Base-by-base conservation (phyloP, 2,888 invertebrate genomes). In the Atethmia centrago region DNA sequence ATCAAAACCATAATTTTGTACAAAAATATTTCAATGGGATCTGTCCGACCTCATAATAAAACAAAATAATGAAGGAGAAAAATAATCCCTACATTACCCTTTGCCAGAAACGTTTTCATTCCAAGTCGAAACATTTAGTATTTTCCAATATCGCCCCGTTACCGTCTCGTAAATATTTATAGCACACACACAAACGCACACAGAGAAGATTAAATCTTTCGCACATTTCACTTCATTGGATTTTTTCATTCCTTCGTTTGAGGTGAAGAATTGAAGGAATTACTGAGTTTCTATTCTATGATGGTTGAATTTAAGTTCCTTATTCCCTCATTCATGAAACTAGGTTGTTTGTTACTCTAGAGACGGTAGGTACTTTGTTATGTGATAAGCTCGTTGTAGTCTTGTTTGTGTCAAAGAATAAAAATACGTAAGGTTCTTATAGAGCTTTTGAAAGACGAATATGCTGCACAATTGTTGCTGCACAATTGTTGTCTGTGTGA, bases 101-200 rank as follows among this genome's bases (percentile, higher is more conserved):
- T 55, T 65, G 19, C 45, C 53, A 58, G 66, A 82, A 77, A 77
- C 62, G 36, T 59, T 72, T 81, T 55, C 69, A 77, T 71, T 77
- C 53, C 25, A 56, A 67, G 65, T 73, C 31, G 28, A 77, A 76
- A 78, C 69, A 77, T 88, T 85, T 83, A 85, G 80, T 85, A 85
- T 85, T 87, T 86, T 86, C 83, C 86, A 81, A 89, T 89, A 88
- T 80, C 77, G 77, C 63, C 65, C 72, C 80, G 81, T 83, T 86
- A 87, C 86, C 85, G 79, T 86, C 86, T 90, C 92, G 86, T 93
- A 92, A 93, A 93, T 92, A 93, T 93, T 92, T 92, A 92, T 92
- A 88, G 80, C 63, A 56, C 62, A 64, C 80, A 74, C 64, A 77
- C 82, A 85, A 84, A 79, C 79, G 74, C 74, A 75, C 71, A 74